Base-by-base conservation (phyloP, 1,140 invertebrate species). In the Hylaeus volcanicus region DNA sequence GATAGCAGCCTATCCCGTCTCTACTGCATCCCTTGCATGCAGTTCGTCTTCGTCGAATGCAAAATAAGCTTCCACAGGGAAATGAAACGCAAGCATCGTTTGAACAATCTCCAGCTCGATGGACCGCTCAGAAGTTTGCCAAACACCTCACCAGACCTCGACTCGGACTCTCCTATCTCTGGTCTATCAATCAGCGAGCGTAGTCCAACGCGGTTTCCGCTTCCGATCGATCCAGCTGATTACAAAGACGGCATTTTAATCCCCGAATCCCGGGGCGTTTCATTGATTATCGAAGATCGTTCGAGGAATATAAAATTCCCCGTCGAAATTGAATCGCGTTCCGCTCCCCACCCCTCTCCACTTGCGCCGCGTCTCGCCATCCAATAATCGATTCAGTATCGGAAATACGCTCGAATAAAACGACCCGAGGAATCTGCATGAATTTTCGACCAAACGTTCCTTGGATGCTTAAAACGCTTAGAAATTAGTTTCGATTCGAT, bases 361-460 rank as follows among this genome's bases (percentile, higher is more conserved):
- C 26, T 26, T 26, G 26, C 26, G 26, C 26, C 26, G 26, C 26
- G 26, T 26, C 26, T 26, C 26, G 1, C 1, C 37, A 1, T 26
- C 37, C 75, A 6, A 78, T 53, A 78, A 71, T 78, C 75, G 75
- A 78, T 64, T 55, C 56, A 26, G 56, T 61, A 78, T 71, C 75
- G 45, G 66, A 37, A 70, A 69, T 48, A 53, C 56, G 66, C 53
- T 61, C 74, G 37, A 61, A 8, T n/a, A 37, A 48, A 63, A 63
- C 63, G 37, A 43, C 26, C 66, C 14, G 8, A 45, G 55, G 70
- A 78, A 78, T 72, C 68, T 55, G 68, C 68, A 63, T 12, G 56
- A 61, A 60, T 63, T 53, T 53, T 26, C 65, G 8, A 4, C 2
- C 1, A 26, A 48, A 37, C 56, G 56, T 58, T 3, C 55, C 6